phyloP scores from a whole-genome alignment of 2,113 vertebrate species.

The Osmerus mordax region DNA sequence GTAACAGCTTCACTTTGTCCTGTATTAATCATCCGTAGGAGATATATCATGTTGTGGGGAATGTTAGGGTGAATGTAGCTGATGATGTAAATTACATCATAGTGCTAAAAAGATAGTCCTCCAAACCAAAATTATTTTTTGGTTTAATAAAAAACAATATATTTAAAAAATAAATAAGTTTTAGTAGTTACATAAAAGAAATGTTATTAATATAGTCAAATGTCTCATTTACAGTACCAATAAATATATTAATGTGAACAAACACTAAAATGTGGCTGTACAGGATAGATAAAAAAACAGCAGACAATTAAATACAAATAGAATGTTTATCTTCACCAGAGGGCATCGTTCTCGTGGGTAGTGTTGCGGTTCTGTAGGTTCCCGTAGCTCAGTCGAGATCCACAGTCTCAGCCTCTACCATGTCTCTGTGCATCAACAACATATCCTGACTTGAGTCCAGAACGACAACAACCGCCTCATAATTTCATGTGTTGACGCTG shows the following conservation, averaged over 20 bases:
- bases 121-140: conserved; percentile 30
- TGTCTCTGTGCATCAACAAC: conserved; percentile 42
- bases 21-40: too few species aligned
- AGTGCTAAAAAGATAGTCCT: conserved; percentile 19
- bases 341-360: conserved; percentile 5
- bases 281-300: conserved; percentile 50
- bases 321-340: conserved; percentile 50
- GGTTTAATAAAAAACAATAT: conserved; percentile 54
- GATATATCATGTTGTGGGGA: too few species aligned
- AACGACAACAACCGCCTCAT: conserved; percentile 29
- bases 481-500: too few species aligned
- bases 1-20: too few species aligned
- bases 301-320: conserved; percentile 59
- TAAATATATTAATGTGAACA: conserved; percentile 80
- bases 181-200: conserved; percentile 62
- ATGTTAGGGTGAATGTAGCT: too few species aligned
- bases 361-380: too few species aligned
- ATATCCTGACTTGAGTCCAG: conserved; percentile 30
- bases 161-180: conserved; percentile 75
- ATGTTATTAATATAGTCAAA: conserved; percentile 63
- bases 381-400: neutral
- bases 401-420: neutral
- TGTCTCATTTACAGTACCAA: conserved; percentile 60
- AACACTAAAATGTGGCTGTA: conserved; percentile 66
- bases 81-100: too few species aligned